These are phyloP conservation scores for Copidosoma floridanum DNA, from an alignment of 1,140 invertebrate genomes.

Conservation along the genomic window DNA sequence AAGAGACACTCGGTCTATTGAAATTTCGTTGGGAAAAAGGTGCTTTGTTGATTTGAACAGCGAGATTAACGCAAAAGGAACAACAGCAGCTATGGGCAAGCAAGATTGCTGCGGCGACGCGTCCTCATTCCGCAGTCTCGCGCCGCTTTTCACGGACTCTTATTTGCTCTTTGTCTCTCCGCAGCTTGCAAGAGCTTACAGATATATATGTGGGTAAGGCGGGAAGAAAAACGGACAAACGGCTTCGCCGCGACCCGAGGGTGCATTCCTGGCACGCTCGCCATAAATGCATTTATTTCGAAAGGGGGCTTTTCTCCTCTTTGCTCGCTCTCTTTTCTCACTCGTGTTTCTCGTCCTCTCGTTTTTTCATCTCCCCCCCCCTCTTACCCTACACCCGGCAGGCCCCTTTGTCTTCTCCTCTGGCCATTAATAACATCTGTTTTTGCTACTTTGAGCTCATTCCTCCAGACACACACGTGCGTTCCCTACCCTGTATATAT, in stretches of 20 bases:
- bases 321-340: neutral
- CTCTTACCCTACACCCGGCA: neutral
- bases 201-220: no score
- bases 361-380: neutral
- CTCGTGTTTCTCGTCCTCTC: no score
- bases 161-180: slow-evolving; percentile 9
- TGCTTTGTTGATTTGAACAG: no score
- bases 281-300: slow-evolving; percentile 32
- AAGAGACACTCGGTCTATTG: no score
- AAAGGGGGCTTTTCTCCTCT: slow-evolving; percentile 1
- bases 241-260: neutral
- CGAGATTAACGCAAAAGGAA: slow-evolving; percentile 1
- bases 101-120: slow-evolving; percentile 5
- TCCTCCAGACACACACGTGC: neutral
- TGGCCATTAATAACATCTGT: slow-evolving; percentile 28
- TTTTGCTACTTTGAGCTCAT: slow-evolving; percentile 12
- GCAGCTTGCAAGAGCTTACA: neutral
- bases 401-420: neutral
- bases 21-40: no score
- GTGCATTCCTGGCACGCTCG: slow-evolving; percentile 34
- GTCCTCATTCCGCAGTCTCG: neutral
- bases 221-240: neutral
- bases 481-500: slow-evolving; percentile 2
- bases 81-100: no score
- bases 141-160: neutral